Conservation (phyloP, 2,113 vertebrate species). For the Plecotus auritus region DNA sequence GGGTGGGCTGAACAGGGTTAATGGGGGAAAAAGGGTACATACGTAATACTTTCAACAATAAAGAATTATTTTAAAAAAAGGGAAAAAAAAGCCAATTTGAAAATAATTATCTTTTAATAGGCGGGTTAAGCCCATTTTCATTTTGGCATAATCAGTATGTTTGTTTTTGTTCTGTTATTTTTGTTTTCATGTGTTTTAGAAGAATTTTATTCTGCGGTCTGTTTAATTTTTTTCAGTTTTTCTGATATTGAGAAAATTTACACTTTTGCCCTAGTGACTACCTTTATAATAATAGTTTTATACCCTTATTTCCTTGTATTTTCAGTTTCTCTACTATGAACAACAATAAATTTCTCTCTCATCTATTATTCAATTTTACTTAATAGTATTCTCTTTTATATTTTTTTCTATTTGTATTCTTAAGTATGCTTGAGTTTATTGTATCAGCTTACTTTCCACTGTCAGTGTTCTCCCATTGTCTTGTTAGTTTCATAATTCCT, state of each 20-base stretch:
- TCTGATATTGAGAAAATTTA: not conserved
- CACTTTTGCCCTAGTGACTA: not conserved
- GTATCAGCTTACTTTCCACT: not conserved
- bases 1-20: too few relatives aligned
- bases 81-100: not conserved
- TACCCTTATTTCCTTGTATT: not conserved
- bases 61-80: too few relatives aligned
- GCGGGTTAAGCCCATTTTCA: not conserved
- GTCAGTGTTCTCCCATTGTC: not conserved
- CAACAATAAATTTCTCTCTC: not conserved
- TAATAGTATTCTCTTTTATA: not conserved
- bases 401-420: not conserved
- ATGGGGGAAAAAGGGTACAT: too few relatives aligned
- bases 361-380: not conserved
- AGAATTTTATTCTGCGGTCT: not conserved
- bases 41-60: too few relatives aligned
- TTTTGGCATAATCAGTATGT: not conserved
- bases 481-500: not conserved
- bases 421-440: not conserved
- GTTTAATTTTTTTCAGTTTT: not conserved
- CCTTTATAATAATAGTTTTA: not conserved
- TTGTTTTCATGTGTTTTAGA: not conserved
- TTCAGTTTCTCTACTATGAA: not conserved
- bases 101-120: not conserved
- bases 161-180: not conserved